Percentiles rank a stretch among this genome's conserved stretches.
phyloP scores from a whole-genome alignment of 2,113 vertebrate genomes.

The Stegostoma tigrinum region DNA sequence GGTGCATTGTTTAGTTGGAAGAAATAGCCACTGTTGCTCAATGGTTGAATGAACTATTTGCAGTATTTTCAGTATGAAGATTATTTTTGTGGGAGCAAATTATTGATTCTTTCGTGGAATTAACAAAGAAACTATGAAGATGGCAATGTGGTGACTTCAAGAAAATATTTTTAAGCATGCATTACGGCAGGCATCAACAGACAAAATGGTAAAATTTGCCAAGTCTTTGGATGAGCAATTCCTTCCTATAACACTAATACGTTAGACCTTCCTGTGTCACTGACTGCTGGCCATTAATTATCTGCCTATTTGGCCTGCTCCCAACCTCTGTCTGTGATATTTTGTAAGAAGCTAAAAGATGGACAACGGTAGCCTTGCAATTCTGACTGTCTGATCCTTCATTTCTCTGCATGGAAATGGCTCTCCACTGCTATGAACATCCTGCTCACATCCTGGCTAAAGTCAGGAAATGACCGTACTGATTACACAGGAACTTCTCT shows the following conservation, averaged over 20 bases:
- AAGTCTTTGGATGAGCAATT: neutral
- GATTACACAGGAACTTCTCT: neutral
- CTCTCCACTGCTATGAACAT: slow-evolving; percentile 3
- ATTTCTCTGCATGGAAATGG: neutral
- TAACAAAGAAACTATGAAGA: neutral
- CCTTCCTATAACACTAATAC: neutral
- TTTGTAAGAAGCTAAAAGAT: slow-evolving; percentile 28
- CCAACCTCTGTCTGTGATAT: slow-evolving; percentile 25
- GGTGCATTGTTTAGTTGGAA: neutral
- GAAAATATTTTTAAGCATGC: neutral
- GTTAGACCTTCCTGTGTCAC: neutral
- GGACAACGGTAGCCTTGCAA: neutral
- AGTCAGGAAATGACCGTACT: slow-evolving; percentile 7
- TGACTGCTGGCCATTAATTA: neutral
- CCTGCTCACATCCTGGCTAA: neutral
- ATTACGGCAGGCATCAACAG: neutral
- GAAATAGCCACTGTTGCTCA: slow-evolving; percentile 10
- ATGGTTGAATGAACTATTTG: neutral
- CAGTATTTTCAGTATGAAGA: neutral
- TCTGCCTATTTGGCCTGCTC: neutral
- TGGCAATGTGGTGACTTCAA: neutral
- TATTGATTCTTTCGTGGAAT: neutral
- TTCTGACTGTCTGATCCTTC: neutral
- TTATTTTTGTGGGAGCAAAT: neutral
- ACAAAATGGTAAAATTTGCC: neutral